Conservation (phyloP, 64 coral and sea anemone species). For the Stichodactyla mertensii region DNA sequence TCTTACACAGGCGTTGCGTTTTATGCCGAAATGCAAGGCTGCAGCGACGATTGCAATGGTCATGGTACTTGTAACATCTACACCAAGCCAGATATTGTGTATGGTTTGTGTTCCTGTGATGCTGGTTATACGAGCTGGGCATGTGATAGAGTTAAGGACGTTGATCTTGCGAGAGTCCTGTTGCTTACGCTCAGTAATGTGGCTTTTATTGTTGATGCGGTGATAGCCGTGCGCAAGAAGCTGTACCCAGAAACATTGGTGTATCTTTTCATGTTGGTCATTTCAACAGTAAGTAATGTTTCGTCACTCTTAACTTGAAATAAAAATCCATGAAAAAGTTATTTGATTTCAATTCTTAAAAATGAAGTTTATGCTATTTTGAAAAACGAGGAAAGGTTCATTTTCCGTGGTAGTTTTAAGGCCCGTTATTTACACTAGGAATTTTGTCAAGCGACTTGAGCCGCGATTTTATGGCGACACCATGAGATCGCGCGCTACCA, state of each 20-base stretch:
- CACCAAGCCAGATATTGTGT: not conserved
- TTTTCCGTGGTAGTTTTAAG: no score
- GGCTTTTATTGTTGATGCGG: not conserved
- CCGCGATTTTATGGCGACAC: no score
- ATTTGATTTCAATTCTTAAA: no score
- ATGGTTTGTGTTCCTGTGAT: not conserved
- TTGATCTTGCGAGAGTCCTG: not conserved
- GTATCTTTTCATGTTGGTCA: not conserved
- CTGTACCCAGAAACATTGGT: not conserved
- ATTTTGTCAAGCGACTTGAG: no score
- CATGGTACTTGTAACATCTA: not conserved
- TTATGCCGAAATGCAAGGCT: not conserved
- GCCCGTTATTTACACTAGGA: no score
- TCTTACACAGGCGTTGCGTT: not conserved
- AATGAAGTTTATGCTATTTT: no score
- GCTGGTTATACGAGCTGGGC: not conserved
- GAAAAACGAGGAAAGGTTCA: no score
- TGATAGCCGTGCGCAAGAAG: not conserved
- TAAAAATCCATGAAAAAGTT: no score
- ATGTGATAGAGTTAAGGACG: not conserved
- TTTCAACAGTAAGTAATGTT: conserved; percentile 9
- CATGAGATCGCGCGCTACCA: no score
- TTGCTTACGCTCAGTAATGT: not conserved
- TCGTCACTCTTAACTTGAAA: not conserved
- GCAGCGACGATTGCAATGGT: not conserved